A percentile compares a stretch with the other conserved stretches of the same genome.
Conservation (phyloP, 2,797 vertebrate species). For the Threskiornis aethiopicus region DNA sequence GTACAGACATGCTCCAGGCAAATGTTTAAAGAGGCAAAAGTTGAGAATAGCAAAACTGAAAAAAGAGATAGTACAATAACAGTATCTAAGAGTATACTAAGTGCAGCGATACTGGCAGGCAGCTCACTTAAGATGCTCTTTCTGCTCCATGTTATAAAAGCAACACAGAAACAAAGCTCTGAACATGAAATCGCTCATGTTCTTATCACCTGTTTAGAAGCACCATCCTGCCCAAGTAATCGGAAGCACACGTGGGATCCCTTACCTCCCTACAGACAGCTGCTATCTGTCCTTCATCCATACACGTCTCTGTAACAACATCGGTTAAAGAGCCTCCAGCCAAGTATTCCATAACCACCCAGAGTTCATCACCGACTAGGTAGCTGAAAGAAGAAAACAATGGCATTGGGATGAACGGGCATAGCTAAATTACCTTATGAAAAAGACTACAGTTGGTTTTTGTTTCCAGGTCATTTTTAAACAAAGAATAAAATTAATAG, state of each 20-base stretch:
- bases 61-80: background rate
- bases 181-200: background rate
- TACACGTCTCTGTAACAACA: constrained; percentile 97
- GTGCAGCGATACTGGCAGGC: background rate
- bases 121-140: background rate
- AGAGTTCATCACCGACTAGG: constrained; percentile 95
- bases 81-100: background rate
- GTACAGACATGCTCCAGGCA: background rate
- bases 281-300: constrained; percentile 99
- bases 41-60: background rate
- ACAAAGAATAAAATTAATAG: background rate
- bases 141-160: background rate
- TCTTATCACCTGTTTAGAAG: background rate
- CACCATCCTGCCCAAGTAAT: background rate
- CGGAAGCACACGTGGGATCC: background rate
- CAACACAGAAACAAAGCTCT: background rate
- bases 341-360: constrained; percentile 99
- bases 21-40: background rate
- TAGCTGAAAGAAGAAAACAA: constrained; percentile 79
- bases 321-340: constrained; percentile 95
- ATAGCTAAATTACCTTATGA: background rate
- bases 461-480: background rate
- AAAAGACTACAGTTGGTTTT: background rate
- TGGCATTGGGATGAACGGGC: background rate
- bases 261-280: constrained; percentile 97